Evolutionary conservation across 1,140 invertebrate species (phyloP).

Genomic region (Lordiphosa mommai): DNA sequence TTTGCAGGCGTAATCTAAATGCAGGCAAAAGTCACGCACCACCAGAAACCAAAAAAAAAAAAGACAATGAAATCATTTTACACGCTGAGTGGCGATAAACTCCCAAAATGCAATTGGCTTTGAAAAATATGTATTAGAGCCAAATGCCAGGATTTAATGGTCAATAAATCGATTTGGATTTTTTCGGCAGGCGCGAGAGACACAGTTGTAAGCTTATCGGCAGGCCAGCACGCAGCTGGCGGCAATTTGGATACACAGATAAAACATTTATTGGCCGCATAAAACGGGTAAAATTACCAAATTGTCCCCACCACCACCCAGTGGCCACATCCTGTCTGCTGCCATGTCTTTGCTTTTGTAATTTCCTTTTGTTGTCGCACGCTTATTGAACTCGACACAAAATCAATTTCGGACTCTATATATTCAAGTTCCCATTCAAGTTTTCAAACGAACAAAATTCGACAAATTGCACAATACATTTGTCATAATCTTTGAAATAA

Average conservation of each 20-base stretch:
- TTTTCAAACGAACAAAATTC: slow-evolving; percentile 43
- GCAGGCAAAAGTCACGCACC: slow-evolving; percentile 46
- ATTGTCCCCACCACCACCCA: slow-evolving; percentile 24
- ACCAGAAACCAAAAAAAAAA: slow-evolving; percentile 31
- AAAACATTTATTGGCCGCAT: slow-evolving; percentile 75
- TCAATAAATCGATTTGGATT: slow-evolving; percentile 69
- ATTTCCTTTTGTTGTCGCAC: slow-evolving; percentile 37
- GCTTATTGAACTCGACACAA: slow-evolving; percentile 28
- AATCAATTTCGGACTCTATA: slow-evolving; percentile 47
- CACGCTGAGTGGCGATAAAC: slow-evolving; percentile 30
- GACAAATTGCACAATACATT: slow-evolving; percentile 56
- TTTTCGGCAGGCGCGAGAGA: slow-evolving; percentile 10
- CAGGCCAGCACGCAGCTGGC: slow-evolving; percentile 71
- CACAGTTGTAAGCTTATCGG: slow-evolving; percentile 51
- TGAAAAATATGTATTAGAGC: slow-evolving; percentile 51
- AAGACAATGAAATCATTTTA: slow-evolving; percentile 43
- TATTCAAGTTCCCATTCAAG: slow-evolving; percentile 10
- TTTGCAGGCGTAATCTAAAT: slow-evolving; percentile 58
- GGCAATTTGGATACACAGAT: slow-evolving; percentile 71
- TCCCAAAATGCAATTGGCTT: slow-evolving; percentile 57
- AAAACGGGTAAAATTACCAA: slow-evolving; percentile 70
- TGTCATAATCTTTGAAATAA: slow-evolving; percentile 46
- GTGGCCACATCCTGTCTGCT: slow-evolving; percentile 29
- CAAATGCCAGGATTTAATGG: slow-evolving; percentile 59
- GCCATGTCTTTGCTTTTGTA: slow-evolving; percentile 32